These are phyloP conservation scores for Gadopsis bispinosus DNA, from an alignment of 2,797 vertebrate genomes.

Conservation along the genomic window DNA sequence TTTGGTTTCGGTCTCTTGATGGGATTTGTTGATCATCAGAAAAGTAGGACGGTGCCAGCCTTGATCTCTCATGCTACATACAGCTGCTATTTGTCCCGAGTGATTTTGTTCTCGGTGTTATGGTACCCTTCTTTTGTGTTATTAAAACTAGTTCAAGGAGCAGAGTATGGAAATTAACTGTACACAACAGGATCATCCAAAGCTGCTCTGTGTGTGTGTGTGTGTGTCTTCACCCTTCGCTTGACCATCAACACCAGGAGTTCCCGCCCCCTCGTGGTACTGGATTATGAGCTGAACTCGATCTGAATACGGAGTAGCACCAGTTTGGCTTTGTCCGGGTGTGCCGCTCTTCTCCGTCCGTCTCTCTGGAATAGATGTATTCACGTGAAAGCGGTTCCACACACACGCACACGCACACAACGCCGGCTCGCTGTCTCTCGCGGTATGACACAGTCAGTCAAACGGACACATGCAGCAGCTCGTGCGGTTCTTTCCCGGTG, in stretches of 20 bases:
- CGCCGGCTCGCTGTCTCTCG: constrained; percentile 62
- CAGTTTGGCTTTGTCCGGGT: constrained; percentile 31
- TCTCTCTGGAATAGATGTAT: constrained; percentile 63
- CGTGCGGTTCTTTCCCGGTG: constrained; percentile 55
- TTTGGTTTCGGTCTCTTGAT: constrained; percentile 8
- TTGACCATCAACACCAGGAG: constrained; percentile 70
- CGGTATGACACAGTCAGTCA: constrained; percentile 59
- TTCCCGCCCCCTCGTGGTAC: constrained; percentile 48
- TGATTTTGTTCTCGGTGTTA: not conserved
- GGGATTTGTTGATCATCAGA: not conserved
- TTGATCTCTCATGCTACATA: not conserved
- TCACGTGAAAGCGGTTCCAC: constrained; percentile 60
- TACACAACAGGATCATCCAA: constrained; percentile 2
- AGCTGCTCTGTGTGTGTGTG: not conserved
- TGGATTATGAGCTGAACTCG: constrained; percentile 76
- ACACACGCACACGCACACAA: constrained; percentile 66
- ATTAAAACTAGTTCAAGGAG: not conserved
- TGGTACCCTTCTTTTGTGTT: constrained; percentile 2
- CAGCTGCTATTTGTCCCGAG: not conserved
- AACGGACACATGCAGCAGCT: constrained; percentile 44
- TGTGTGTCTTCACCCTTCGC: constrained; percentile 50
- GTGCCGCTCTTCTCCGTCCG: constrained; percentile 43
- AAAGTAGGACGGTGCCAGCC: not conserved
- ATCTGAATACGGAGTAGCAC: constrained; percentile 68
- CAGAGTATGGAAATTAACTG: not conserved